Base-by-base conservation (phyloP, 2,888 invertebrate species). In the Drosophila falleni region DNA sequence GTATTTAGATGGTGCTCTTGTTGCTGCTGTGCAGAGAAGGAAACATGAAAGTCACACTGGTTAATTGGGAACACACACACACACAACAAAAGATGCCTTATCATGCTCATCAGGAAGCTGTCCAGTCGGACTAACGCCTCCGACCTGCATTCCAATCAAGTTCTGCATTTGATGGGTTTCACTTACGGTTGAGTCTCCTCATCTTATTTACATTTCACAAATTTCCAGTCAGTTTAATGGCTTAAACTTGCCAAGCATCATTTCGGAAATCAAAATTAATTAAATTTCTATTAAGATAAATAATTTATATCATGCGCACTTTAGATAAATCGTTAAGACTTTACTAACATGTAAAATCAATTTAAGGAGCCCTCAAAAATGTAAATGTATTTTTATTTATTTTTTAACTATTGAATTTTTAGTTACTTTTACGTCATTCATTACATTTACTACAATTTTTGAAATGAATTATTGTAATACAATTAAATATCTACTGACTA, bases 41-140 rank as follows among this genome's bases (percentile, higher is more conserved):
- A 78, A 87, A 85, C 51, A 60, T 81, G 82, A 81, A 70, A 87
- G 82, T 83, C 88, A 83, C 64, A 76, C 47, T 66, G 68, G 73
- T 67, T 82, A 82, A 82, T 87, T 82, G 77, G 85, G 46, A 70
- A 79, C n/a, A n/a, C n/a, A n/a, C n/a, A n/a, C n/a, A n/a, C n/a
- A 19, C 42, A 66, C 47, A 58, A 58, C 29, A 63, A 59, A 51
- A 74, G 42, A 29, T 58, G 81, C 60, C 65, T 2, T 23, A 75
- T 82, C 81, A 81, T 62, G 31, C 62, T 56, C 70, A 70, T 67
- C 74, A 58, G 63, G 54, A 63, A 64, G 39, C 54, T 31, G 71
- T 49, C 23, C 41, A 60, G 26, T 46, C 26, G 50, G 47, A 49
- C 41, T 33, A 59, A 71, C 80, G 50, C 74, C 46, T 65, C 33